Base-by-base conservation (phyloP, 2,113 vertebrate genomes). In the Spilogale gracilis region DNA sequence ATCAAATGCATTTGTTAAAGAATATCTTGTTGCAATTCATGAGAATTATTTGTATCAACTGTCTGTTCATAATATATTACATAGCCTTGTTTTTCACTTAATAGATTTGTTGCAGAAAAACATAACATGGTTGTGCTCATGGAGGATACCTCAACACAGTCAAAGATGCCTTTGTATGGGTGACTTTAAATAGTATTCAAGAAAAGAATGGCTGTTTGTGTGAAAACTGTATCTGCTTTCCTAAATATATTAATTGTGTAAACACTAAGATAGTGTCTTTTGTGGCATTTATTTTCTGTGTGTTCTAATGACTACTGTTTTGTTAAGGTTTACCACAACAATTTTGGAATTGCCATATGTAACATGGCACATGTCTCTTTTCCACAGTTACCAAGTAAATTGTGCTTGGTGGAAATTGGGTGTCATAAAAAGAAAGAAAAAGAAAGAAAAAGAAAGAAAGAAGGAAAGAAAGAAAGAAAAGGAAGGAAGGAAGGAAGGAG, bases 1-100 rank as follows among this genome's bases (percentile, higher is more conserved):
- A 71, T 81, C 87, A 78, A 92, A 67, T 90, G 38, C 61, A 56
- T 95, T 79, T 87, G 2, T 86, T 96, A 54, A 3, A 0, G 12
- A n/a, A 38, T 25, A 92, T 74, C 25, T 94, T 96, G 54, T 96
- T 98, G 78, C 11, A 96, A 52, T 50, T 89, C 56, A 0, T 63
- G 83, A 63, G 1, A 88, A 16, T 91, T 50, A 65, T 93, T 90
- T 96, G 86, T 61, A 30, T 43, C 92, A 69, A 84, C 84, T 65
- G 1, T 43, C 90, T 76, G 18, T 43, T 98, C 74, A 48, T 43
- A 84, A 45, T 96, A 89, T 58, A 18, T 96, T 91, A 43, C 79
- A 71, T 10, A 78, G 85, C 13, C 61, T 94, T 89, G 3, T 52
- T 92, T 96, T 61, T 91, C 14, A 84, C 76, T 71, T 79, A 10